Base-by-base conservation (phyloP, 2,888 invertebrate genomes). In the Stenotaenia linearis region DNA sequence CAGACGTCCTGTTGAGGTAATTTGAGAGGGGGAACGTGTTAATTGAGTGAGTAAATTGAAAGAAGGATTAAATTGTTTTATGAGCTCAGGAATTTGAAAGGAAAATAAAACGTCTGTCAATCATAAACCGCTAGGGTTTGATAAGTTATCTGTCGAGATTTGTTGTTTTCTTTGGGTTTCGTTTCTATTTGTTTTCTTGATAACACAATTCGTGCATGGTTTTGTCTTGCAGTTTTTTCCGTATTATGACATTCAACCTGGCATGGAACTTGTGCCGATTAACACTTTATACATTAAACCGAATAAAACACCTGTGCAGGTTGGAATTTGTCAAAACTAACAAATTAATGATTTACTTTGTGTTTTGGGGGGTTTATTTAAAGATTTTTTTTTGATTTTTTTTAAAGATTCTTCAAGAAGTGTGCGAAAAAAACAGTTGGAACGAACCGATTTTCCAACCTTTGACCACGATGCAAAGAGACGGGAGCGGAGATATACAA, bases 361-460 rank as follows among this genome's bases (percentile, higher is more conserved):
- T n/a, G n/a, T n/a, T n/a, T n/a, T n/a, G n/a, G n/a, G n/a, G n/a
- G n/a, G n/a, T n/a, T n/a, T n/a, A n/a, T 30, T 75, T 35, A 9
- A 37, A 9, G 7, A 32, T 18, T 75, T 35, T 3, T 18, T 75
- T 75, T 75, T 75, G 5, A 32, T 6, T 21, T 75, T 25, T 75
- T 75, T 25, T 75, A 7, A n/a, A 80, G 80, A 45, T 78, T 18
- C 28, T 80, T 6, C 77, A 61, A 56, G 80, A 80, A 35, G 21
- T 77, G 21, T 80, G 80, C 32, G 79, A 80, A 21, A 80, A 80
- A 28, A 37, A 79, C 30, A 77, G 61, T 21, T 75, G 56, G 40
- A 78, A 79, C 21, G 80, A 80, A n/a, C 80, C 80, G 1, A 50
- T 32, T n/a, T 80, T 56, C 50, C 77, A 79, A 32, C 18, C 75